Conservation (phyloP, 37 sponge, comb jelly and placozoan genomes). For the Agelas oroides region DNA sequence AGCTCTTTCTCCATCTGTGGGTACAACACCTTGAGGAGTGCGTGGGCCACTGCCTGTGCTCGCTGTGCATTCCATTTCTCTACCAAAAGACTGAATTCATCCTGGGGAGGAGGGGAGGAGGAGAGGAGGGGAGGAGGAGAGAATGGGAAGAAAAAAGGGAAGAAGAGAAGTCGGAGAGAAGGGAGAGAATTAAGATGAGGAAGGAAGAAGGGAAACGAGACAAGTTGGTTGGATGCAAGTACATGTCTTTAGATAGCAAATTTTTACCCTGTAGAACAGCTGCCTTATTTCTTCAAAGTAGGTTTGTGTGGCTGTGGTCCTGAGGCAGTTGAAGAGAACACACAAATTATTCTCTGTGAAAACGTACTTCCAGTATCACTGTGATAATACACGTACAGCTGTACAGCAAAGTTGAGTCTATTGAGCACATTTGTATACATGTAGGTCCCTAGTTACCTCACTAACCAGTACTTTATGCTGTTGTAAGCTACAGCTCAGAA, state of each 20-base stretch:
- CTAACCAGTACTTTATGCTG: too few relatives aligned
- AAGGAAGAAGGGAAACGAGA: background rate
- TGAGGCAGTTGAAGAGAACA: background rate
- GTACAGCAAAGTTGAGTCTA: too few relatives aligned
- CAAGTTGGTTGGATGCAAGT: too few relatives aligned
- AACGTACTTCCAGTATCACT: too few relatives aligned
- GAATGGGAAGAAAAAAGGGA: background rate
- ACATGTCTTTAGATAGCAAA: background rate
- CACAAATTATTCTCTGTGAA: too few relatives aligned
- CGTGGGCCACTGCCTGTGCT: constrained; percentile 78
- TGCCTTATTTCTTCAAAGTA: constrained; percentile 92
- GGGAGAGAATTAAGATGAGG: background rate
- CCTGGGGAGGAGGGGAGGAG: constrained; percentile 41
- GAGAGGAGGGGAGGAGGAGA: background rate
- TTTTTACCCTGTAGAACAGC: constrained; percentile 79
- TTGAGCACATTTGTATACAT: too few relatives aligned
- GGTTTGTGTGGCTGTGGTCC: constrained; percentile 38
- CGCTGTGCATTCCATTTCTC: constrained; percentile 98
- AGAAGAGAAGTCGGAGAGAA: background rate
- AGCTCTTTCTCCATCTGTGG: constrained; percentile 91
- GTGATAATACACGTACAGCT: too few relatives aligned
- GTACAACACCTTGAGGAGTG: constrained; percentile 90
- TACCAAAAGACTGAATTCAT: constrained; percentile 89
- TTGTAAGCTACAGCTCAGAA: too few relatives aligned
- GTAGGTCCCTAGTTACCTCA: background rate